phyloP scores from a whole-genome alignment of 2,797 vertebrate genomes.

The Characodon lateralis region DNA sequence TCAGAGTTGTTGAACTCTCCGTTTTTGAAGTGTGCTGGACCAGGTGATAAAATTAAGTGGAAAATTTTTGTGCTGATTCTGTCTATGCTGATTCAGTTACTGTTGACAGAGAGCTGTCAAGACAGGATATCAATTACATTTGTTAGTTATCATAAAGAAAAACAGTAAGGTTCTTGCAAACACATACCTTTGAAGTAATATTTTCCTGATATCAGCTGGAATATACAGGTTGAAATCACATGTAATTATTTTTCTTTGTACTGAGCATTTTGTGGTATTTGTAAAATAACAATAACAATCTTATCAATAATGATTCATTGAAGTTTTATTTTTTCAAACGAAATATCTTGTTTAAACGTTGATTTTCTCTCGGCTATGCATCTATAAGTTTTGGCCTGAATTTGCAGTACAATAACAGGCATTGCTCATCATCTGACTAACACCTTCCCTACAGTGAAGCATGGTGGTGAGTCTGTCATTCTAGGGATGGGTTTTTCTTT shows the following conservation, averaged over 20 bases:
- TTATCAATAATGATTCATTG: no score
- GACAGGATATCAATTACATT: constrained; percentile 20
- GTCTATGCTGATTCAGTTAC: constrained; percentile 45
- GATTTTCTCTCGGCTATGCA: no score
- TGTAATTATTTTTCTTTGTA: neutral
- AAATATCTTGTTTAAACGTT: no score
- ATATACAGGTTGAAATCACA: neutral
- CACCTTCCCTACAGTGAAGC: neutral
- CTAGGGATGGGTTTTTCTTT: neutral
- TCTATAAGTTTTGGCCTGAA: neutral
- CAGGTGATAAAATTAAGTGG: constrained; percentile 44
- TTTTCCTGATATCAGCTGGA: neutral
- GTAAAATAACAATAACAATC: no score
- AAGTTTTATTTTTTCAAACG: no score
- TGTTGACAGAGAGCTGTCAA: constrained; percentile 9
- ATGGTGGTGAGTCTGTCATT: neutral
- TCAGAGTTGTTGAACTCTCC: no score
- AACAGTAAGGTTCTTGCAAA: neutral
- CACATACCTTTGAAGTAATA: neutral
- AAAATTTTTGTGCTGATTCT: neutral
- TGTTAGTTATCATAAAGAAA: constrained; percentile 29
- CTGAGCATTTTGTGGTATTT: neutral
- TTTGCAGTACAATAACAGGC: neutral
- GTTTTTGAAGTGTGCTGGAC: constrained; percentile 57
- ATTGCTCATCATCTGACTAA: neutral